A percentile compares a stretch with the other conserved stretches of the same genome.
Evolutionary conservation across 2,888 invertebrate genomes (phyloP).

Genomic region (Allophyes oxyacanthae): DNA sequence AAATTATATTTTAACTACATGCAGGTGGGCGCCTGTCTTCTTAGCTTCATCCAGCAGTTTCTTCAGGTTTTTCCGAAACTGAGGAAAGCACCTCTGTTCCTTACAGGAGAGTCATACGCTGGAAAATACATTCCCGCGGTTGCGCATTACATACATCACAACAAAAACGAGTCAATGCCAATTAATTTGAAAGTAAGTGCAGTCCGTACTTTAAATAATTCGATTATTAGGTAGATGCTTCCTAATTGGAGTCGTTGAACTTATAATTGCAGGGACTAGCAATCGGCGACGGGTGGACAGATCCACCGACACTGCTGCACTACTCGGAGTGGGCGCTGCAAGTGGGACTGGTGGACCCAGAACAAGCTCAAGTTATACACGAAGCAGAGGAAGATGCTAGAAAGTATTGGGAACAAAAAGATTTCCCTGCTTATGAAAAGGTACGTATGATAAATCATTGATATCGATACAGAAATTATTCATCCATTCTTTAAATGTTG

Average conservation of each 20-base stretch:
- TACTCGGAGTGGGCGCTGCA: slow-evolving; percentile 45
- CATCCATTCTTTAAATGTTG: no score
- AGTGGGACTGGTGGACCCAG: slow-evolving; percentile 35
- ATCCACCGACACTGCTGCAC: slow-evolving; percentile 44
- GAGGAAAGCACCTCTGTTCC: slow-evolving; percentile 83
- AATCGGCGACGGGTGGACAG: slow-evolving; percentile 48
- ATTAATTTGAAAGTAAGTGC: slow-evolving; percentile 55
- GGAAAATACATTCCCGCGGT: slow-evolving; percentile 84
- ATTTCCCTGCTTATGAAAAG: not conserved
- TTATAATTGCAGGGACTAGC: slow-evolving; percentile 43
- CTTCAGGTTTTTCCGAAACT: slow-evolving; percentile 85
- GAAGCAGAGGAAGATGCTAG: slow-evolving; percentile 25
- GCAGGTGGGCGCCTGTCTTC: slow-evolving; percentile 75
- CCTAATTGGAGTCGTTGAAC: no score
- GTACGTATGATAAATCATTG: no score
- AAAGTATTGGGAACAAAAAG: slow-evolving; percentile 24
- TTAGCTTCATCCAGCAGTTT: slow-evolving; percentile 82
- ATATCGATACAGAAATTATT: no score
- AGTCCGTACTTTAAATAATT: not conserved
- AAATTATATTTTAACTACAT: not conserved
- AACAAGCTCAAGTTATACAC: slow-evolving; percentile 30
- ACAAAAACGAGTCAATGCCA: slow-evolving; percentile 47
- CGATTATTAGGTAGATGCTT: no score
- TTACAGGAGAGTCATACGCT: slow-evolving; percentile 89
- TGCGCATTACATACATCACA: slow-evolving; percentile 60